Percentiles rank a stretch among this genome's conserved stretches.
Conservation (phyloP, 2,888 invertebrate genomes). For the Galerucella nymphaeae region DNA sequence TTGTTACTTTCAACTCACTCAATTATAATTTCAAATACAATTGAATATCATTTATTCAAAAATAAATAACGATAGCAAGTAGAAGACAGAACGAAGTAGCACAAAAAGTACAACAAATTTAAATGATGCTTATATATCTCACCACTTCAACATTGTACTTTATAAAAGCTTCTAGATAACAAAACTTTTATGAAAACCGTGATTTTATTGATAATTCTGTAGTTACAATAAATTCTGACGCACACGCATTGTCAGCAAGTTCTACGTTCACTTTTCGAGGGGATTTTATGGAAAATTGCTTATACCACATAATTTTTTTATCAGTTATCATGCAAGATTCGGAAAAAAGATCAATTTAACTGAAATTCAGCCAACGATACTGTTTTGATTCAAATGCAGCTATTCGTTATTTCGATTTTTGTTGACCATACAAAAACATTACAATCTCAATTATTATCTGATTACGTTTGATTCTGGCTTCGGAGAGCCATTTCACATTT, state of each 20-base stretch:
- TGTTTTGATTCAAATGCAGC: background rate
- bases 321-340: conserved; percentile 19
- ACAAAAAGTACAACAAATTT: too few species aligned
- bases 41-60: too few species aligned
- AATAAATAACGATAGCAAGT: too few species aligned
- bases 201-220: conserved; percentile 49
- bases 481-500: too few species aligned
- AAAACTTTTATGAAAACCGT: background rate
- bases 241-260: conserved; percentile 48
- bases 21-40: too few species aligned
- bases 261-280: conserved; percentile 44
- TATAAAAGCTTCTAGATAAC: background rate
- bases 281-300: conserved; percentile 40
- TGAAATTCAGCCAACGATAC: background rate
- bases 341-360: background rate
- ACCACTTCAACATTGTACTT: background rate
- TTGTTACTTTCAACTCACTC: too few species aligned
- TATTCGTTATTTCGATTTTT: background rate
- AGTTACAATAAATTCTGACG: conserved; percentile 50
- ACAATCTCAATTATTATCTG: too few species aligned
- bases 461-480: too few species aligned
- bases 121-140: too few species aligned
- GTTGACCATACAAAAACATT: background rate
- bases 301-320: conserved; percentile 25
- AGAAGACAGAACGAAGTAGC: too few species aligned